Base-by-base conservation (phyloP, 2,113 vertebrate species). In the Casuarius casuarius region DNA sequence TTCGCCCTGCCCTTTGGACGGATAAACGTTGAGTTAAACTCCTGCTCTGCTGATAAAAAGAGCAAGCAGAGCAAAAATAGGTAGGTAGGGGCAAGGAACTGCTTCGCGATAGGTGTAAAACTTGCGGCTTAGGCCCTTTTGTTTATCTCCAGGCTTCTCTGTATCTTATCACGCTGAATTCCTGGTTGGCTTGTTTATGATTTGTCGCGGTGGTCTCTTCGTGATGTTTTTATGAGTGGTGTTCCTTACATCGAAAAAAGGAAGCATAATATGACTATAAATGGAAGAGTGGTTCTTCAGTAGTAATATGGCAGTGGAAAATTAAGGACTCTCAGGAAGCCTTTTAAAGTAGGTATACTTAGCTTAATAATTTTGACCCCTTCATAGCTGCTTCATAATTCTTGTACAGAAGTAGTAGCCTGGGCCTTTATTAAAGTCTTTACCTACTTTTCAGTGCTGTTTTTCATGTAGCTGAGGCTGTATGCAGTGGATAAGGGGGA, bases 341-440 rank as follows among this genome's bases (percentile, higher is more conserved):
- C 22, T 73, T 80, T 18, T 40, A 3, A 68, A 81, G n/a, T 9
- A 25, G 10, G 5, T n/a, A 20, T 0, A 10, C 3, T 78, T 31
- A 85, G 0, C 9, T 61, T 51, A 40, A 29, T 28, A 35, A 49
- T 12, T 18, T 71, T 75, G 40, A 6, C 63, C 95, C 95, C 78
- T 76, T 67, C 38, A 54, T 75, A 87, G n/a, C 44, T 51, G 26
- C 44, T 76, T 90, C 21, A 28, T 59, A 33, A 56, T n/a, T 79
- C 74, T 44, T 51, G 33, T 59, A 17, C 5, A 19, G 35, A 58
- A 59, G 10, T 31, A 23, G 5, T 52, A 54, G 25, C 5, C 31
- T 65, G 52, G 73, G 84, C 54, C 84, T 84, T 92, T 72, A 67
- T 48, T 73, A 21, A 81, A 49, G 71, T 29, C 81, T 85, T 92